A percentile compares a stretch with the other conserved stretches of the same genome.
Evolutionary conservation across 2,888 invertebrate genomes (phyloP).

Genomic region (Mesochorus sp.): DNA sequence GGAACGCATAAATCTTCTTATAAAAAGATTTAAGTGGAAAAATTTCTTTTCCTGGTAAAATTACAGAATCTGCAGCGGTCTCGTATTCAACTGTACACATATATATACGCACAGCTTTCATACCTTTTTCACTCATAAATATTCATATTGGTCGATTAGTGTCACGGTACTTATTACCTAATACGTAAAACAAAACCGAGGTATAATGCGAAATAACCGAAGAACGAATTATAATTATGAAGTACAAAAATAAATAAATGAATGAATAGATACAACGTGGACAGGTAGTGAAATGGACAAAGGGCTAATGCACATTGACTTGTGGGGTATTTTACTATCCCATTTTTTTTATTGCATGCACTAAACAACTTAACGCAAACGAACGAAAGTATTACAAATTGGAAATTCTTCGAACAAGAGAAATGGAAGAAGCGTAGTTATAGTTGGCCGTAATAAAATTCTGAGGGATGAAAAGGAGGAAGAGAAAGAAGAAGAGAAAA

Average conservation of each 20-base stretch:
- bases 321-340: background rate
- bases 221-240: constrained; percentile 20
- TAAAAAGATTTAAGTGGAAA: constrained; percentile 46
- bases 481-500: background rate
- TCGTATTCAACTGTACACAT: background rate
- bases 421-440: background rate
- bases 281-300: constrained; percentile 13
- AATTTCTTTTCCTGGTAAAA: constrained; percentile 34
- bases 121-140: constrained; percentile 36
- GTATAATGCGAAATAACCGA: constrained; percentile 11
- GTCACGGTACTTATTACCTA: constrained; percentile 51
- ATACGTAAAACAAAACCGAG: constrained; percentile 26
- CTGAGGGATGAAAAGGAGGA: background rate
- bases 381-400: constrained; percentile 25
- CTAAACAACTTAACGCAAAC: no score
- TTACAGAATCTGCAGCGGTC: background rate
- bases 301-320: background rate
- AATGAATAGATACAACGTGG: constrained; percentile 14
- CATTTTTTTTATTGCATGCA: background rate
- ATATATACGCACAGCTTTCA: background rate
- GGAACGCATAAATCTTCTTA: constrained; percentile 39
- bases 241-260: no score
- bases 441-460: constrained; percentile 5
- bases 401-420: constrained; percentile 29
- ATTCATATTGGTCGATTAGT: constrained; percentile 54